Evolutionary conservation across 2,113 vertebrate species (phyloP).

Genomic region (Plectropomus leopardus): DNA sequence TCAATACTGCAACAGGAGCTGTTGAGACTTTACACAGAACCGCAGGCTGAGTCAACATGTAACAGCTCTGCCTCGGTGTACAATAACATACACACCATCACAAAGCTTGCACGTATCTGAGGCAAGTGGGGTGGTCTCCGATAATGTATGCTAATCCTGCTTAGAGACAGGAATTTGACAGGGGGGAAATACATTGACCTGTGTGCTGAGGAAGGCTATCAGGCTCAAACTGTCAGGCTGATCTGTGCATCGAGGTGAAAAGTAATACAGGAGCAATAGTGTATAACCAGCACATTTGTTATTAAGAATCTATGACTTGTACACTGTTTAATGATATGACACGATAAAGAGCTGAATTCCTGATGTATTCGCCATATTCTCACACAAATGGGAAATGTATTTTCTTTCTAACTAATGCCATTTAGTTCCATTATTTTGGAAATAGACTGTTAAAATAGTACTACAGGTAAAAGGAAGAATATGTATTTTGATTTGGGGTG

Average conservation of each 20-base stretch:
- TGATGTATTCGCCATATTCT: neutral
- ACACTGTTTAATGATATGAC: neutral
- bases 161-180: slow-evolving; percentile 76
- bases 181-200: slow-evolving; percentile 52
- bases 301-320: slow-evolving; percentile 17
- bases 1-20: slow-evolving; percentile 80
- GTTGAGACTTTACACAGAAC: slow-evolving; percentile 54
- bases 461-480: too few species aligned
- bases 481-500: too few species aligned
- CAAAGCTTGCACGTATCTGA: slow-evolving; percentile 20
- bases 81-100: slow-evolving; percentile 73
- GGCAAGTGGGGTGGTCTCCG: slow-evolving; percentile 50
- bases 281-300: slow-evolving; percentile 30
- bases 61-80: slow-evolving; percentile 56
- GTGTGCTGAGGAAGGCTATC: slow-evolving; percentile 52
- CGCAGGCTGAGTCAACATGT: slow-evolving; percentile 74
- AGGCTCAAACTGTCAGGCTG: slow-evolving; percentile 48
- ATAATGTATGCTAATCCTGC: slow-evolving; percentile 60
- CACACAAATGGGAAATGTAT: too few species aligned
- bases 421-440: too few species aligned
- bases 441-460: too few species aligned
- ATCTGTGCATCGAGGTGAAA: slow-evolving; percentile 67
- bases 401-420: too few species aligned
- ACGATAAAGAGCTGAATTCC: neutral
- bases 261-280: slow-evolving; percentile 54